phyloP scores from a whole-genome alignment of 2,888 invertebrate genomes.

The Uloborus plumipes region DNA sequence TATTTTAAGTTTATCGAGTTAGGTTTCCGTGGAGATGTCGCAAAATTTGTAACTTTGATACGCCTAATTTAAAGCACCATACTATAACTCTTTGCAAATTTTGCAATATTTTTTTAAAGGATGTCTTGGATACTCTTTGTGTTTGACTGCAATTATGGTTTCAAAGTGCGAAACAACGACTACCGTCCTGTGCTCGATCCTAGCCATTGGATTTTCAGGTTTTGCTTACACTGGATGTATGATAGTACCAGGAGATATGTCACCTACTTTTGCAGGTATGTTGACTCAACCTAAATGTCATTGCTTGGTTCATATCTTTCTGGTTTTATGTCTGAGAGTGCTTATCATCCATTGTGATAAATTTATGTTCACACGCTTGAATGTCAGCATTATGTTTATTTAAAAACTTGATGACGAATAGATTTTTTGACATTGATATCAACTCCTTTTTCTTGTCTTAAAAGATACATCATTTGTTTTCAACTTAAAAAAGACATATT shows the following conservation, averaged over 20 bases:
- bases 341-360: background rate
- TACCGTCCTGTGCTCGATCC: background rate
- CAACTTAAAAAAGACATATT: too few relatives aligned
- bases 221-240: background rate
- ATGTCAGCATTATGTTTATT: background rate
- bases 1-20: too few relatives aligned
- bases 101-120: background rate
- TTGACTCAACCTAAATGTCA: background rate
- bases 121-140: constrained; percentile 6
- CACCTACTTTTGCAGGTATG: constrained; percentile 18
- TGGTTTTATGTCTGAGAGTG: background rate
- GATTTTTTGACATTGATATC: too few relatives aligned
- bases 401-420: too few relatives aligned
- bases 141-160: background rate
- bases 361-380: background rate
- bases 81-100: too few relatives aligned
- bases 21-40: too few relatives aligned
- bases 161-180: background rate
- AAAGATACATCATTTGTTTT: too few relatives aligned
- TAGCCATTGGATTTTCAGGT: background rate
- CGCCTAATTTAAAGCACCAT: too few relatives aligned
- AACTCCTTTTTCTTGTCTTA: too few relatives aligned
- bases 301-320: background rate
- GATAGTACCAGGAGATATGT: constrained; percentile 14
- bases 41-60: too few relatives aligned